Evolutionary conservation across 2,888 invertebrate species (phyloP).

Genomic region (Ectropis crepuscularia): DNA sequence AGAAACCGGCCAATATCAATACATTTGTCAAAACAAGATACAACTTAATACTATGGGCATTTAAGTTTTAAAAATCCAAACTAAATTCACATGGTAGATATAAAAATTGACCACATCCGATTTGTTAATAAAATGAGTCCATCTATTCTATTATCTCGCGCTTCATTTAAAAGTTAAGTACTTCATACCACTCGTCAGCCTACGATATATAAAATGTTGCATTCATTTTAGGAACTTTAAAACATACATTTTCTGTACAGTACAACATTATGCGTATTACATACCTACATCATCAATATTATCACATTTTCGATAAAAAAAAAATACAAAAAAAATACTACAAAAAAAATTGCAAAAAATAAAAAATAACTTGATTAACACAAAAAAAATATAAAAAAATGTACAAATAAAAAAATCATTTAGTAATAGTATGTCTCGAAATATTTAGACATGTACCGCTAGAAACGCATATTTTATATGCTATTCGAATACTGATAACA

Average conservation of each 20-base stretch:
- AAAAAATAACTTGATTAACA: neutral
- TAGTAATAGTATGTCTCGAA: too few species aligned
- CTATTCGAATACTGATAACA: neutral
- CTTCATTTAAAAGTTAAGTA: neutral
- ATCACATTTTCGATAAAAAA: slow-evolving; percentile 30
- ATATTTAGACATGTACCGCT: neutral
- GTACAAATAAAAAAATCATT: too few species aligned
- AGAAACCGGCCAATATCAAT: neutral
- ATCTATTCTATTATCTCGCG: slow-evolving; percentile 2
- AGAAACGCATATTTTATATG: slow-evolving; percentile 7
- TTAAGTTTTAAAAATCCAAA: neutral
- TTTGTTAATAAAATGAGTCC: slow-evolving; percentile 4
- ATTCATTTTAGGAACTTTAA: slow-evolving; percentile 52
- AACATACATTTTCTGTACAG: slow-evolving; percentile 34
- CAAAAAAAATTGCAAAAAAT: slow-evolving; percentile 14
- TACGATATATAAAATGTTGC: slow-evolving; percentile 3
- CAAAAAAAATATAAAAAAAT: neutral
- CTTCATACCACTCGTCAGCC: neutral
- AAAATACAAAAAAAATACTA: slow-evolving; percentile 15
- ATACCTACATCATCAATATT: slow-evolving; percentile 29
- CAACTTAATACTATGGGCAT: neutral
- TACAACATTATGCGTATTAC: slow-evolving; percentile 11
- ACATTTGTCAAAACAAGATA: neutral
- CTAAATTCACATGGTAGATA: neutral
- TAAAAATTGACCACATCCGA: neutral